These are phyloP conservation scores for Dromius quadrimaculatus DNA, from an alignment of 2,888 invertebrate species.

Conservation along the genomic window DNA sequence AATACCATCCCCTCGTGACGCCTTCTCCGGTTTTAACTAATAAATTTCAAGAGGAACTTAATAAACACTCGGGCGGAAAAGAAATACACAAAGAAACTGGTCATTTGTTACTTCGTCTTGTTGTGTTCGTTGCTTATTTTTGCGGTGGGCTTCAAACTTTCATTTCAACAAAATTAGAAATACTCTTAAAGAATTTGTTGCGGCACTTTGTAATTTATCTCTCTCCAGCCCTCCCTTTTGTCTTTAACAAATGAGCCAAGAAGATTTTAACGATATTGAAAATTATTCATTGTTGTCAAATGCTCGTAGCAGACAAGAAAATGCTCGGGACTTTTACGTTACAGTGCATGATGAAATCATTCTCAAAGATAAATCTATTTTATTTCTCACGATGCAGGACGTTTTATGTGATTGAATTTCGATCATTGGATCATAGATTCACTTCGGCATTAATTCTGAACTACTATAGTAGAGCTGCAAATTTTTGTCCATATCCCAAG, in stretches of 20 bases:
- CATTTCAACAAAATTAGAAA: slow-evolving; percentile 32
- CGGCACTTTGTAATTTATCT: slow-evolving; percentile 5
- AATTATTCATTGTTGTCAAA: too few relatives aligned
- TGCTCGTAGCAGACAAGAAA: too few relatives aligned
- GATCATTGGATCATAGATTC: too few relatives aligned
- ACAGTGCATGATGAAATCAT: too few relatives aligned
- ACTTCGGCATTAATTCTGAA: too few relatives aligned
- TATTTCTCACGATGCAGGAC: too few relatives aligned
- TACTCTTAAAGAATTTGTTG: slow-evolving; percentile 19
- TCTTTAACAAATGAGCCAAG: background rate
- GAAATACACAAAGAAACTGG: slow-evolving; percentile 42
- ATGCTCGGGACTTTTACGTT: too few relatives aligned
- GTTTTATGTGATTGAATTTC: too few relatives aligned
- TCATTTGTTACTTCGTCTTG: slow-evolving; percentile 30
- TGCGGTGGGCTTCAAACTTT: slow-evolving; percentile 27
- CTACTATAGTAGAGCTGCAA: too few relatives aligned
- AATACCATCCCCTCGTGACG: background rate
- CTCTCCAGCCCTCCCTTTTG: background rate
- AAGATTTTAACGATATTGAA: too few relatives aligned
- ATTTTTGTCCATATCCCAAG: too few relatives aligned
- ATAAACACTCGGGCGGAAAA: slow-evolving; percentile 41
- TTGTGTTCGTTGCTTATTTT: slow-evolving; percentile 32
- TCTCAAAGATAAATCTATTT: too few relatives aligned
- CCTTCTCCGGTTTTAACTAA: slow-evolving; percentile 34
- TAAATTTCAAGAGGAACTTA: slow-evolving; percentile 44